Base-by-base conservation (phyloP, 2,888 invertebrate genomes). In the Eupithecia tripunctaria region DNA sequence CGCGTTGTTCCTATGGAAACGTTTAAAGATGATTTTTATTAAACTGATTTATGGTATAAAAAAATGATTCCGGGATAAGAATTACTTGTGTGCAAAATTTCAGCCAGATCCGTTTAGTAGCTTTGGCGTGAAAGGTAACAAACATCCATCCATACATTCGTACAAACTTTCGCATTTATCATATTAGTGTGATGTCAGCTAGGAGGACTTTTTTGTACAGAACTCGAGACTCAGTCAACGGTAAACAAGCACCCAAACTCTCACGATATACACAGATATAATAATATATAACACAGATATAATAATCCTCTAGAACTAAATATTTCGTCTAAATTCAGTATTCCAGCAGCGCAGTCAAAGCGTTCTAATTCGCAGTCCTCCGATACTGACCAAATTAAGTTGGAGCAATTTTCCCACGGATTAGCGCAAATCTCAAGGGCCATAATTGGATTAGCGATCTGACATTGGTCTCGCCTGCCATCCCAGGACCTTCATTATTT, bases 391-490 rank as follows among this genome's bases (percentile, higher is more conserved):
- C 68, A 71, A 70, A 76, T 73, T 73, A 78, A 79, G 81, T 77
- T 79, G 73, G 73, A 76, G 73, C 75, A 68, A 75, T 75, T 70
- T 78, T 76, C 76, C 78, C 74, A 71, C 66, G 80, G 77, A 78
- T 83, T 80, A 79, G 71, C 78, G 67, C 75, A 82, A 85, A 83
- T 83, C 82, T 83, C 81, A 80, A 82, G 81, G 81, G 82, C 77
- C 82, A 83, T 85, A 87, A 88, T 87, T 86, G 84, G 82, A 86
- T 87, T 82, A 84, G 76, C 70, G 76, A 80, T 73, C 69, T 78
- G 81, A 76, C 76, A 78, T 78, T 78, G 71, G 74, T 68, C 74
- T 72, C 75, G 41, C 70, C 68, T 79, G 81, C 79, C 81, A 81
- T 76, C 80, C 80, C 80, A 51, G 78, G 71, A 80, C 76, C 78